Evolutionary conservation across 2,797 vertebrate genomes (phyloP), one percentile per base, ranked within the genome.

Genomic region (Coregonus ussuriensis): DNA sequence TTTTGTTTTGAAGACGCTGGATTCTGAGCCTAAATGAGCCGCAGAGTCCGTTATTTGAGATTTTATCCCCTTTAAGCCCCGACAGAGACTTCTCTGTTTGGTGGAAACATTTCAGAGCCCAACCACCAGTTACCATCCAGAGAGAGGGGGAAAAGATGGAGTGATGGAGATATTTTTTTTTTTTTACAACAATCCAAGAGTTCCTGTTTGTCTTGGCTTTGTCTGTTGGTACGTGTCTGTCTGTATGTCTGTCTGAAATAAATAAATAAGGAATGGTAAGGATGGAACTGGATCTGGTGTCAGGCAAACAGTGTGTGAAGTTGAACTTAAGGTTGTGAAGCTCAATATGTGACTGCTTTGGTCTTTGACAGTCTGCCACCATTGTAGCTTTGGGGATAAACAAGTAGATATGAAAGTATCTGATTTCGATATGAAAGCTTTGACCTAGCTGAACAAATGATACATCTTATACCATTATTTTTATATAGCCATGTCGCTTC

Each of bases 21-120:
- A 90, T 90, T 89, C 81, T 72, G 84, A 87, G 84, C 82, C 87
- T 93, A 94, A 93, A 95, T 93, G 92, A 93, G 90, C 87, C 91
- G 83, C 85, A 89, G 85, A 91, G 89, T 88, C 82, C 41, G 90
- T 92, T 89, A 93, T 94, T 91, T 88, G 88, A 91, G 86, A 85
- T 90, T 79, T 91, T 89, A 93, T 93, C 93, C 92, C 76, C 79
- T 68, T 25, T 88, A 91, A 93, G 80, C 83, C 86, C 83, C 33
- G 76, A 77, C 71, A 74, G 82, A 90, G 88, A 82, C 82, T 85
- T 80, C 15, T 71, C 85, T 85, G 87, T 89, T 91, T 89, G 86
- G 85, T 93, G 91, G 92, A 93, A 93, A 93, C 86, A 88, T 92
- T 94, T 90, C 86, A 80, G 75, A 84, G 89, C 86, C 84, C 88